Percentiles rank a stretch among this genome's conserved stretches.
Evolutionary conservation across 2,888 invertebrate genomes (phyloP).

Genomic region (Agrochola circellaris): DNA sequence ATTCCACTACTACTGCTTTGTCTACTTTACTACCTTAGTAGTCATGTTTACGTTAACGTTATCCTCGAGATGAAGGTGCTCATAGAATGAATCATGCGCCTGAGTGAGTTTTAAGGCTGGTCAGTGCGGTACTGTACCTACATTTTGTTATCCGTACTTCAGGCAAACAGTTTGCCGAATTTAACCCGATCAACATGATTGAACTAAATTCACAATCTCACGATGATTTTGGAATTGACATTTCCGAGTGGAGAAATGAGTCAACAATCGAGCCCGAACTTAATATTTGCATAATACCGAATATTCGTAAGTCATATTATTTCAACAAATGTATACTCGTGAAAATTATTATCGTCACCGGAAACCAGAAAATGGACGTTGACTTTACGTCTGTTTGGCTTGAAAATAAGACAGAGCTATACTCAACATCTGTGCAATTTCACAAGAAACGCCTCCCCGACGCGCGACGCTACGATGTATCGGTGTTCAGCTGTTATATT

Average conservation of each 20-base stretch:
- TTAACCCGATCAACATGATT: neutral
- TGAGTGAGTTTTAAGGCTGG: conserved; percentile 23
- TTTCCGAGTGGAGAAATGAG: conserved; percentile 11
- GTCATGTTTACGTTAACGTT: conserved; percentile 16
- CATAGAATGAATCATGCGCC: conserved; percentile 38
- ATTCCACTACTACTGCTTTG: neutral
- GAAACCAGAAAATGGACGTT: conserved; percentile 36
- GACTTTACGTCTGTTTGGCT: conserved; percentile 24
- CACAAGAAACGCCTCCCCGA: conserved; percentile 39
- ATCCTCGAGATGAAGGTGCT: conserved; percentile 26
- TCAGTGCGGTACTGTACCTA: neutral
- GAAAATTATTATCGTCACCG: conserved; percentile 39
- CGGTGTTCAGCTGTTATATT: conserved; percentile 45
- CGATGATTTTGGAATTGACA: conserved; percentile 10
- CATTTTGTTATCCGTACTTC: neutral
- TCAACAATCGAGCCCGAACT: neutral
- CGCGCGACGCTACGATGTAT: conserved; percentile 17
- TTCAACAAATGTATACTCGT: conserved; percentile 19
- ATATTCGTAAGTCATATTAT: conserved; percentile 25
- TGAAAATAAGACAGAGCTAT: conserved; percentile 56
- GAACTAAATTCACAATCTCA: neutral
- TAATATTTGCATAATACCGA: conserved; percentile 33
- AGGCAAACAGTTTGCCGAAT: neutral
- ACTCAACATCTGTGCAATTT: conserved; percentile 63
- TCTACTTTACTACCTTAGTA: neutral